A percentile compares a stretch with the other conserved stretches of the same genome.
phyloP scores from a whole-genome alignment of 1,140 invertebrate species.

The Chymomyza costata region DNA sequence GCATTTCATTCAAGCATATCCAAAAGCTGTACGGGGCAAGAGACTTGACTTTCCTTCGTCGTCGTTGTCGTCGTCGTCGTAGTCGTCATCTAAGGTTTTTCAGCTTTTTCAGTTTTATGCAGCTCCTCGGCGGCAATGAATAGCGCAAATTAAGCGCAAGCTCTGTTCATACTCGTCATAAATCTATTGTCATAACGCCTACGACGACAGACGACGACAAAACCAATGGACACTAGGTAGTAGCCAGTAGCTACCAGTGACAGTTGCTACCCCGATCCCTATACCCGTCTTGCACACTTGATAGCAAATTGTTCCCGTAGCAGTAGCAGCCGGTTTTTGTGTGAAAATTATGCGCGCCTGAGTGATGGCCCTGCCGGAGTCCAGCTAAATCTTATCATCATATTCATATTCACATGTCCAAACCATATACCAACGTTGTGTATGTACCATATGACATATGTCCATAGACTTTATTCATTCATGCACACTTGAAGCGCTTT shows the following conservation, averaged over 20 bases:
- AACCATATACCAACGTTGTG: neutral
- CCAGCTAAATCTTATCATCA: too few relatives aligned
- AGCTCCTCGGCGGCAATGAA: conserved; percentile 49
- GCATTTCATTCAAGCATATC: conserved; percentile 61
- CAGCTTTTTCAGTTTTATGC: conserved; percentile 7
- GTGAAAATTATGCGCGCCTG: neutral
- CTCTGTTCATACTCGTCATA: conserved; percentile 42
- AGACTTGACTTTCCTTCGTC: conserved; percentile 48
- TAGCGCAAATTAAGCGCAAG: conserved; percentile 64
- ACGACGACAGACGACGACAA: conserved; percentile 37
- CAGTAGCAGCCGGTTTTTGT: neutral
- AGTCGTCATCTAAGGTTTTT: conserved; percentile 53
- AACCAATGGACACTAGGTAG: conserved; percentile 2
- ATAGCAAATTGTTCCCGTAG: conserved; percentile 29
- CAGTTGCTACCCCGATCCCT: neutral
- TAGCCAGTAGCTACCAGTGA: neutral
- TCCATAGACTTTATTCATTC: conserved; percentile 29
- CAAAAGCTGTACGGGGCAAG: conserved; percentile 25
- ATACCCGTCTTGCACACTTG: neutral
- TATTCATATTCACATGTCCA: neutral
- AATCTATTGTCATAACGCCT: conserved; percentile 71
- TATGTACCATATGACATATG: conserved; percentile 26
- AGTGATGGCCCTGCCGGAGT: too few relatives aligned
- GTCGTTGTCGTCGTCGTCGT: conserved; percentile 12
- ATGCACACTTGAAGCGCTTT: conserved; percentile 32